Evolutionary conservation across 2,888 invertebrate genomes (phyloP).

Genomic region (Drosophila limbata): DNA sequence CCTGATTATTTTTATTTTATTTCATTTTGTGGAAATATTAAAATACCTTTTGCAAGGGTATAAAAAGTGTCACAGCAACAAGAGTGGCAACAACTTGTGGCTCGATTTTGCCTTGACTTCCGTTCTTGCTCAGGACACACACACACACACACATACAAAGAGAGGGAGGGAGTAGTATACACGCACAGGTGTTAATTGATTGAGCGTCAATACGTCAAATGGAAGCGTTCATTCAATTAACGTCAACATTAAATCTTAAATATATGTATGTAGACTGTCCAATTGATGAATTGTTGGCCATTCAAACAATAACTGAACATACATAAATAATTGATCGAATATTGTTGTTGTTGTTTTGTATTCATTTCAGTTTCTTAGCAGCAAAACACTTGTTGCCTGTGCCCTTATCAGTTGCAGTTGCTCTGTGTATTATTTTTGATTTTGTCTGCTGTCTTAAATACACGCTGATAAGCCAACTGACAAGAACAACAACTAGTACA

Average conservation of each 20-base stretch:
- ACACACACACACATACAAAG: not conserved
- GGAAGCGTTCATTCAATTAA: conserved; percentile 43
- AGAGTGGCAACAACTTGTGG: not conserved
- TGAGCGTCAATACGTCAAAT: conserved; percentile 32
- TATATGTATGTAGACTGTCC: conserved; percentile 12
- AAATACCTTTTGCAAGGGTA: not conserved
- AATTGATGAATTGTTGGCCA: conserved; percentile 45
- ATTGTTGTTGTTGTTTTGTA: not conserved
- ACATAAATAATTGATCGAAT: conserved; percentile 19
- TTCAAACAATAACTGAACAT: conserved; percentile 22
- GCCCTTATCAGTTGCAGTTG: conserved; percentile 33
- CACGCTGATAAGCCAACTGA: conserved; percentile 39
- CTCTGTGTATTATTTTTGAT: conserved; percentile 36
- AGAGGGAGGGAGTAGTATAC: not conserved
- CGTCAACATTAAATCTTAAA: conserved; percentile 35
- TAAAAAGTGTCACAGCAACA: not conserved
- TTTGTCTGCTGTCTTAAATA: conserved; percentile 42
- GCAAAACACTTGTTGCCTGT: conserved; percentile 53
- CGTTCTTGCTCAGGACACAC: conserved; percentile 12
- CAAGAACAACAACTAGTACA: conserved; percentile 12
- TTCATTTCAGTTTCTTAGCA: not conserved
- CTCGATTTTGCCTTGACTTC: conserved; percentile 9
- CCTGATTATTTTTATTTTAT: too few species aligned
- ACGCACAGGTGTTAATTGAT: conserved; percentile 47
- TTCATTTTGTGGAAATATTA: too few species aligned